Evolutionary conservation across 35 echinoderm and acorn worm species (phyloP).

Genomic region (Acanthaster planci): DNA sequence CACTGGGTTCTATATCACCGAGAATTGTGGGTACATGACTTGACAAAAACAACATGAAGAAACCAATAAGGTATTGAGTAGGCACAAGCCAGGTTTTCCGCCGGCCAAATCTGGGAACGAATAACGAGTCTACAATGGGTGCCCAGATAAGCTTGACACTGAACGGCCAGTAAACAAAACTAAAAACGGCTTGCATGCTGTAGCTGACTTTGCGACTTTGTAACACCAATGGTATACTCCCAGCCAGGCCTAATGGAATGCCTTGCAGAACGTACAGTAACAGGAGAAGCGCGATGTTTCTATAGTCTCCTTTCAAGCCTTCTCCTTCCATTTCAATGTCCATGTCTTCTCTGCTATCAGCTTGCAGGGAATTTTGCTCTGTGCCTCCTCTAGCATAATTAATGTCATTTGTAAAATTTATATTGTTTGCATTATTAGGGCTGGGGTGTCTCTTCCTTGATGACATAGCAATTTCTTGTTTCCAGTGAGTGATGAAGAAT

Average conservation of each 20-base stretch:
- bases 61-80: constrained; percentile 82
- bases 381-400: background rate
- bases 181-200: constrained; percentile 90
- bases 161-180: constrained; percentile 99
- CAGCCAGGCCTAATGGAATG: constrained; percentile 90
- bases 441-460: constrained; percentile 7
- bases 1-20: constrained; percentile 50
- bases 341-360: background rate
- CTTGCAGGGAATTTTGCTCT: background rate
- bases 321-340: constrained; percentile 2
- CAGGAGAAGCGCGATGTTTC: constrained; percentile 46
- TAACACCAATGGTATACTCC: constrained; percentile 81
- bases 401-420: background rate
- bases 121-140: constrained; percentile 88
- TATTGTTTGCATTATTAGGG: background rate
- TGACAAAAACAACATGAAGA: constrained; percentile 87
- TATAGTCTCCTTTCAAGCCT: constrained; percentile 25
- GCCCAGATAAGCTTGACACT: constrained; percentile 96
- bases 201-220: constrained; percentile 63
- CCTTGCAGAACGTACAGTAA: constrained; percentile 91
- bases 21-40: constrained; percentile 51
- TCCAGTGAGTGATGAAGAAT: no score
- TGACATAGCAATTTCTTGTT: background rate
- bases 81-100: constrained; percentile 96
- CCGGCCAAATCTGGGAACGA: constrained; percentile 63